Evolutionary conservation across 2,797 vertebrate genomes (phyloP).

Genomic region (Rhynchotus rufescens): DNA sequence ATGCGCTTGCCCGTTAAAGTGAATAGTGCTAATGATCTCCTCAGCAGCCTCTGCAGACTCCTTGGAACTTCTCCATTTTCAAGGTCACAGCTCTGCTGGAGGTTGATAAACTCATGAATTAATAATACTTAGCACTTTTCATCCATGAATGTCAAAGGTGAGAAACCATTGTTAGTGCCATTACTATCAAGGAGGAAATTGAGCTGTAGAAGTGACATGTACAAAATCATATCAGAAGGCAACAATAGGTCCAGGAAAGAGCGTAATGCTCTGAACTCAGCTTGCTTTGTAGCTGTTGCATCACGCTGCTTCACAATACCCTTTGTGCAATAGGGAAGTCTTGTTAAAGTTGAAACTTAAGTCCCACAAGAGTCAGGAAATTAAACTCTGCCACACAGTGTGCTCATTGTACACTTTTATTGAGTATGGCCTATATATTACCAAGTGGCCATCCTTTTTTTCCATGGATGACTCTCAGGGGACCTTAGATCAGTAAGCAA

Average conservation of each 20-base stretch:
- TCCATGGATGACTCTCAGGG: not conserved
- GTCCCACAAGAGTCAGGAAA: slow-evolving; percentile 29
- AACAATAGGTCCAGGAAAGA: not conserved
- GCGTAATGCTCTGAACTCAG: not conserved
- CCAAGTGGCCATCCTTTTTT: slow-evolving; percentile 9
- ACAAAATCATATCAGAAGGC: slow-evolving; percentile 18
- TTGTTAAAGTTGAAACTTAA: slow-evolving; percentile 39
- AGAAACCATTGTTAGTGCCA: slow-evolving; percentile 21
- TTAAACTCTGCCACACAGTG: slow-evolving; percentile 30
- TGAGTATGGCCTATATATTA: not conserved
- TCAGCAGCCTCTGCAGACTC: not conserved
- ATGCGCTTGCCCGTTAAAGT: not conserved
- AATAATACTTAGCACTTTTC: slow-evolving; percentile 40
- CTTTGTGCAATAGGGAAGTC: not conserved
- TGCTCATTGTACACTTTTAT: slow-evolving; percentile 38
- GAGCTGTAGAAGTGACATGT: slow-evolving; percentile 9
- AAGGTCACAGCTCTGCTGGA: slow-evolving; percentile 47
- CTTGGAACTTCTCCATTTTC: slow-evolving; percentile 41
- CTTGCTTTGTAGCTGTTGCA: not conserved
- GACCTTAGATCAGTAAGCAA: not conserved
- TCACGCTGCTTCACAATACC: not conserved
- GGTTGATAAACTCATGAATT: slow-evolving; percentile 57
- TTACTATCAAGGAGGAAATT: slow-evolving; percentile 55
- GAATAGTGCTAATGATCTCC: not conserved
- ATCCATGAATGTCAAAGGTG: slow-evolving; percentile 48